Evolutionary conservation across 37 sponge, comb jelly and placozoan genomes (phyloP).

Genomic region (Chondrilla cf. caribensis): DNA sequence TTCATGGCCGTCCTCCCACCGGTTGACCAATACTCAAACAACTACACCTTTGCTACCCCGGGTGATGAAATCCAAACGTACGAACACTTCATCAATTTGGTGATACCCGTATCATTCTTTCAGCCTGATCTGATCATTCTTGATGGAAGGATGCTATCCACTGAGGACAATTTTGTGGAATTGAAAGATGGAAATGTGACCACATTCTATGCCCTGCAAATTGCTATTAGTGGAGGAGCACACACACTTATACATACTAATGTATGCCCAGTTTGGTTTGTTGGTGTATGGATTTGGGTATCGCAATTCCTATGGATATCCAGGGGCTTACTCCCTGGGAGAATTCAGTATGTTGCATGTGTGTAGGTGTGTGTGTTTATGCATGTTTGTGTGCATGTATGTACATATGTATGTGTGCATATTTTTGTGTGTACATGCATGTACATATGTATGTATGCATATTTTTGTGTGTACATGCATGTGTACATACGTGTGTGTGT

Average conservation of each 20-base stretch:
- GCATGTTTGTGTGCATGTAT: neutral
- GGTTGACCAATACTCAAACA: neutral
- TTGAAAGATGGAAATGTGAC: neutral
- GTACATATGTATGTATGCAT: neutral
- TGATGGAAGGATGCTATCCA: neutral
- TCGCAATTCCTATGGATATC: constrained; percentile 12
- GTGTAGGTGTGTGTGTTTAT: no score
- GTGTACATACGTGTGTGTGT: neutral
- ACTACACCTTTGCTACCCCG: constrained; percentile 16
- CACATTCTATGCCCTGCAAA: neutral
- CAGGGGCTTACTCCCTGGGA: neutral
- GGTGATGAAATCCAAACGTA: neutral
- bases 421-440: neutral
- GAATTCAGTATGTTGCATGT: neutral
- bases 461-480: neutral
- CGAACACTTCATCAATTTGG: neutral
- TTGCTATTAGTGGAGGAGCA: neutral
- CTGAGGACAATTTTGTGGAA: no score
- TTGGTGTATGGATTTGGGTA: constrained; percentile 15
- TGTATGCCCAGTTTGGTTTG: neutral
- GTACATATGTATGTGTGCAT: neutral
- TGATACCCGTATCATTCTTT: neutral
- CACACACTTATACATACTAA: neutral
- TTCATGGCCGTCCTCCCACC: constrained; percentile 21
- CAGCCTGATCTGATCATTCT: neutral